Evolutionary conservation across 1,140 invertebrate species (phyloP).

Genomic region (Panagrolaimus sp.): DNA sequence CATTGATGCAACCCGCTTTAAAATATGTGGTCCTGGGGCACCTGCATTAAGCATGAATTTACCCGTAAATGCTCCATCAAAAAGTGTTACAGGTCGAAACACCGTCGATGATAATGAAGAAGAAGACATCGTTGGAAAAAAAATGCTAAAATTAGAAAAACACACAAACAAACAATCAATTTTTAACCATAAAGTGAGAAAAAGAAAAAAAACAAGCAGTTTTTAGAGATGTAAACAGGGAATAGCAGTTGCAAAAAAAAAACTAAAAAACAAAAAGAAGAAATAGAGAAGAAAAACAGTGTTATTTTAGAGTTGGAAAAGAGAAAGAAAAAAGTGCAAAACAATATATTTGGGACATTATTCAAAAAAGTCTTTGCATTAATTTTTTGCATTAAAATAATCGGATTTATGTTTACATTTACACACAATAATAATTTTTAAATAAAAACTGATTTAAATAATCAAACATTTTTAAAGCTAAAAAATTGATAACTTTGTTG

Average conservation of each 20-base stretch:
- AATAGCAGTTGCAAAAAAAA: no score
- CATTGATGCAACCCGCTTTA: constrained; percentile 23
- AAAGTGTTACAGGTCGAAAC: constrained; percentile 23
- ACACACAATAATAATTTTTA: background rate
- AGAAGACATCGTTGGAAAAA: background rate
- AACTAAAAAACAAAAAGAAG: no score
- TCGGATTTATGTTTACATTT: no score
- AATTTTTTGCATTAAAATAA: no score
- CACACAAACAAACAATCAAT: constrained; percentile 13
- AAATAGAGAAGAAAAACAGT: no score
- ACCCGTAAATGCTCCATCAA: constrained; percentile 18
- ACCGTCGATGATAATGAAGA: background rate
- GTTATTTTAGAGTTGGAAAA: no score
- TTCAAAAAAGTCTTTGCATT: no score
- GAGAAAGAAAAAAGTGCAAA: no score
- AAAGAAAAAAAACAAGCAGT: background rate
- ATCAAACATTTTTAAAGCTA: background rate
- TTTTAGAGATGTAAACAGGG: no score
- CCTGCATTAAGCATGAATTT: constrained; percentile 30
- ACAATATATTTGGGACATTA: no score
- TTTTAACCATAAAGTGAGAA: background rate
- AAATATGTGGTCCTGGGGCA: constrained; percentile 21
- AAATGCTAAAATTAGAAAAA: background rate
- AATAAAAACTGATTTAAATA: background rate
- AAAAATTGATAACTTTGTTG: background rate